Base-by-base conservation (phyloP, 2,797 vertebrate genomes). In the Rachycentron canadum region DNA sequence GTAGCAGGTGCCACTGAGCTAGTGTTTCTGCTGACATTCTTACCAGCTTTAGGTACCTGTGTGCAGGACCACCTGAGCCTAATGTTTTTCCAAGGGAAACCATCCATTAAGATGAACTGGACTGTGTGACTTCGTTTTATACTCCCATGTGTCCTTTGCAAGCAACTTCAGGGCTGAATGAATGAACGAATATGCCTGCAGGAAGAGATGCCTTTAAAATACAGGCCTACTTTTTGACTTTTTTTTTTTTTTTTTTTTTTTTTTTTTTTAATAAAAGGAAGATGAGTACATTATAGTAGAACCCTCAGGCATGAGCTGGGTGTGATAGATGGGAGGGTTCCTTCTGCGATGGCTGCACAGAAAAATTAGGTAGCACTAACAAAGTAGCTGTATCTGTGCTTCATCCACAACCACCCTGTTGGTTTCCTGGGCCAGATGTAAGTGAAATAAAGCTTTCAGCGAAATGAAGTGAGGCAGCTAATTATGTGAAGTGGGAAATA, bases 51-150 rank as follows among this genome's bases (percentile, higher is more conserved):
- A 13, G 23, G 38, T 55, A 56, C 34, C 21, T 57, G 23, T 38
- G 56, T 36, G 56, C 38, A 17, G 8, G 30, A 60, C 34, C 57
- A 79, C 52, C 67, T 75, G 59, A 76, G 28, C 25, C 59, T 28
- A 25, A 9, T 40, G 57, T 34, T 53, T 26, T 43, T 61, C 25
- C 13, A 60, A 36, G 52, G 58, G 41, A 77, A 62, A 69, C 26
- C 28, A 26, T n/a, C 19, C 14, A 36, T 16, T 47, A 41, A 62
- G 26, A 49, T 66, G n/a, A 5, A 69, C 45, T 30, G 19, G 40
- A 64, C 6, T 59, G 21, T 30, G 38, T 45, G 32, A 47, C 60
- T 41, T 70, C 7, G 12, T 79, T 41, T 63, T 32, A 57, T 47
- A 34, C 13, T 30, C n/a, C 21, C 8, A 5, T 14, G 17, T 19